Base-by-base conservation (phyloP, 2,888 invertebrate species). In the Tipula unca region DNA sequence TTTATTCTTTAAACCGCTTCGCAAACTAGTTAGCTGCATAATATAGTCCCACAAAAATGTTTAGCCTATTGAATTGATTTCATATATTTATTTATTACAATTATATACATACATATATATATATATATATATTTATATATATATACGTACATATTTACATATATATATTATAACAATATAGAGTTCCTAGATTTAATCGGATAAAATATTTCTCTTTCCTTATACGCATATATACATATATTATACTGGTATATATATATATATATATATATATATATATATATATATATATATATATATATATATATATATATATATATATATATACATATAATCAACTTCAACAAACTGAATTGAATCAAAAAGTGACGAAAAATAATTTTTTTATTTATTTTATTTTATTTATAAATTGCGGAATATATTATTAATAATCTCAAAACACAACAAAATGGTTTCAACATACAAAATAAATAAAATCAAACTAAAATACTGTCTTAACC, bases 401-500 rank as follows among this genome's bases (percentile, higher is more conserved):
- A 32, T 32, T 35, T 83, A 32, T 83, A 83, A 83, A 32, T 32
- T n/a, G 83, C 83, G 83, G 83, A 83, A 83, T 32, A 83, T 17
- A 83, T 8, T 83, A 32, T 82, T 29, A 29, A 82, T 35, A 83
- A 83, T 32, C 17, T 32, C 17, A 83, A 83, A 14, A 83, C 17
- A 83, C n/a, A 83, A 83, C 35, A 32, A 32, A 83, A 83, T 83
- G 83, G 83, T 83, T 83, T 83, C 83, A 83, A 32, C 32, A 83
- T 83, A 83, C 29, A 83, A 32, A 4, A n/a, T 32, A 32, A 29
- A 83, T 17, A 29, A 32, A 83, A 17, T 83, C 35, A 83, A 83
- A 32, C n/a, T 32, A 32, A 35, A 83, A 83, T 35, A 17, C 29
- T 32, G 35, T 32, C 35, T 83, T 32, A 83, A 83, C 29, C 35